Percentiles rank a stretch among this genome's conserved stretches.
Conservation (phyloP, 2,113 vertebrate genomes). For the Chlamydotis undulata region DNA sequence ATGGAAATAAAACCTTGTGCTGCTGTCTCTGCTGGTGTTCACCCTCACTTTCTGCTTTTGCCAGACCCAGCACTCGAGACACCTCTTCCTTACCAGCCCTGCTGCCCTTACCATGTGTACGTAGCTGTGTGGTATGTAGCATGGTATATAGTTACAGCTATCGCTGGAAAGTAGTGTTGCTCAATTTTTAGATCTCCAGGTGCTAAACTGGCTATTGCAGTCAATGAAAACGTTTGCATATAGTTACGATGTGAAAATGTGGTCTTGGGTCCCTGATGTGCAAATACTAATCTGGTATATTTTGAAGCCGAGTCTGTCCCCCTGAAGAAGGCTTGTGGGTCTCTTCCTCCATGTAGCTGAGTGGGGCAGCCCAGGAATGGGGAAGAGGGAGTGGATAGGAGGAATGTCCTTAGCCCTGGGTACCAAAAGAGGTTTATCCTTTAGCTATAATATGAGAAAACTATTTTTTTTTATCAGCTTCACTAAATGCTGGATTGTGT, state of each 20-base stretch:
- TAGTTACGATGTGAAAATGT: neutral
- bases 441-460: neutral
- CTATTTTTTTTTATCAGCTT: neutral
- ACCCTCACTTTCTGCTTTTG: neutral
- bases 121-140: neutral
- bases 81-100: neutral
- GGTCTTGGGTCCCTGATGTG: neutral
- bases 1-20: neutral
- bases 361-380: neutral
- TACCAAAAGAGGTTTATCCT: neutral
- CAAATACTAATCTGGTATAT: neutral
- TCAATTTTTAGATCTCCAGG: neutral
- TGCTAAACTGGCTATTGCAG: neutral
- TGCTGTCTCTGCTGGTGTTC: neutral
- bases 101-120: accelerated
- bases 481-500: neutral
- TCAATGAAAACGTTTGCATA: neutral
- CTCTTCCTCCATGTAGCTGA: neutral
- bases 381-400: neutral
- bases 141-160: neutral
- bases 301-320: neutral
- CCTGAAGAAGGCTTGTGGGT: neutral
- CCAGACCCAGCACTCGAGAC: neutral
- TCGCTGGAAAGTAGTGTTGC: neutral
- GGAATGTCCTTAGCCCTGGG: neutral